Conservation (phyloP, 2,113 vertebrate species). For the Sphyrna mokarran region DNA sequence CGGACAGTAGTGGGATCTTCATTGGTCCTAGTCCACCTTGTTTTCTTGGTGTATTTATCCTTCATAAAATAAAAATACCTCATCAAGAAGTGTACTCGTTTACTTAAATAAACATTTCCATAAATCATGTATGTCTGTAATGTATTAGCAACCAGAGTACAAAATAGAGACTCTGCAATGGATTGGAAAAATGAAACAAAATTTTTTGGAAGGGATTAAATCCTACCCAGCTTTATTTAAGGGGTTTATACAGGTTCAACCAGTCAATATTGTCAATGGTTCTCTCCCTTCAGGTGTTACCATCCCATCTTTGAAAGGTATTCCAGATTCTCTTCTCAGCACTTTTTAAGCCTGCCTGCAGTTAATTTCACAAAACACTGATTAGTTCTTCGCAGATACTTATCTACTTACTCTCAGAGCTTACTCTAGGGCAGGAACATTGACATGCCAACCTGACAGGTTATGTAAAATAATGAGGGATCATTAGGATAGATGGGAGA, state of each 20-base stretch:
- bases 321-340: neutral
- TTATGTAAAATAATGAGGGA: neutral
- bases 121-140: neutral
- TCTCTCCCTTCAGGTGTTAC: no score
- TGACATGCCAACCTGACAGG: neutral
- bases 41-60: conserved; percentile 91
- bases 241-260: neutral
- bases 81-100: neutral
- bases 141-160: neutral
- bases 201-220: neutral
- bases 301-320: neutral
- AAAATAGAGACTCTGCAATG: neutral
- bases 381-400: neutral
- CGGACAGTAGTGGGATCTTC: conserved; percentile 88
- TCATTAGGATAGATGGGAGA: neutral
- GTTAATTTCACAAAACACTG: neutral
- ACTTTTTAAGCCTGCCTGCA: neutral
- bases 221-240: neutral
- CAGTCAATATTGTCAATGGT: no score
- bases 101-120: neutral
- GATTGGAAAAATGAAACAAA: neutral
- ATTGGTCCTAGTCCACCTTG: conserved; percentile 86
- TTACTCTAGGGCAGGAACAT: neutral
- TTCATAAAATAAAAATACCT: conserved; percentile 49
- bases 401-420: neutral